Evolutionary conservation across 2,797 vertebrate species (phyloP), one percentile per base, ranked within the genome.

Genomic region (Macrochelys suwanniensis): DNA sequence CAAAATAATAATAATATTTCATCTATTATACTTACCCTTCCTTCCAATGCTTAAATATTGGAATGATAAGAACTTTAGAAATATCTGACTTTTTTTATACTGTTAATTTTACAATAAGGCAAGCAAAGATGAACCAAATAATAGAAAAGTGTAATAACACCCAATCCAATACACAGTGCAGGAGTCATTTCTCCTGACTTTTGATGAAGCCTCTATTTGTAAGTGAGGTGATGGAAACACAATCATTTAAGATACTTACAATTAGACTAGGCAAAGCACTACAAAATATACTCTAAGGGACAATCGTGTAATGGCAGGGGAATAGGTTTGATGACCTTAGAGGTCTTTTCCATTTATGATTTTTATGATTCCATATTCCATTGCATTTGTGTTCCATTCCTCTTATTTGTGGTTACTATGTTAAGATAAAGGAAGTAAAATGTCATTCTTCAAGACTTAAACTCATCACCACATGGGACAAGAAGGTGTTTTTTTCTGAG

Each of bases 291-390:
- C 19, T 71, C 21, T 28, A 16, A 79, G 12, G 5, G 87, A 56
- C 89, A 51, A 65, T 59, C n/a, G 5, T 31, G 53, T 92, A 92
- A 80, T 77, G 26, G 8, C 79, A 95, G 10, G 31, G 11, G 88
- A 92, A 42, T 28, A 2, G 13, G 61, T 82, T 80, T 82, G 88
- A 80, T 84, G 31, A 84, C 42, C 23, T 83, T 33, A 37, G 6
- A 88, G 47, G 3, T 96, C 13, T 89, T 87, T 85, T 74, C 49
- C 45, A 68, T 85, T 81, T 81, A 81, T 78, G 12, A n/a, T 79
- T 85, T 88, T 88, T 84, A 54, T 61, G 11, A 31, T 53, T 85
- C 11, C 25, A 59, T 37, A 74, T 54, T 12, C 26, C 5, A 61
- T 15, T 37, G 42, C 56, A 28, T 89, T 89, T 93, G 3, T 17